A percentile compares a stretch with the other conserved stretches of the same genome.
phyloP scores from a whole-genome alignment of 2,797 vertebrate species.

The Paratrypauchen microcephalus region DNA sequence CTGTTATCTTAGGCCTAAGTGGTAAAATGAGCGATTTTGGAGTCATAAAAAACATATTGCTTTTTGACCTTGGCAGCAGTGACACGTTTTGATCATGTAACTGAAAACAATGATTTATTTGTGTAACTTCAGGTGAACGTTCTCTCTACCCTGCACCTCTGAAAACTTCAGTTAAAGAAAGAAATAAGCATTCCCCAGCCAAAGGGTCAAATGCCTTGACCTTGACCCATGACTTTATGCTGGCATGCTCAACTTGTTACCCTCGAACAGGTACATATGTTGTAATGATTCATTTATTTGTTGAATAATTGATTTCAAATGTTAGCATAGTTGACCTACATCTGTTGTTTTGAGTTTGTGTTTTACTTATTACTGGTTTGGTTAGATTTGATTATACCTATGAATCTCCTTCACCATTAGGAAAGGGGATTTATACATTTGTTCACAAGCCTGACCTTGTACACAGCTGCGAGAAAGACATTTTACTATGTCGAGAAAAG shows the following conservation, averaged over 20 bases:
- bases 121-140: slow-evolving; percentile 48
- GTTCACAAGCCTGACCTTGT: slow-evolving; percentile 85
- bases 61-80: too few species aligned
- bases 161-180: slow-evolving; percentile 43
- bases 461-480: slow-evolving; percentile 86
- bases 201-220: slow-evolving; percentile 81
- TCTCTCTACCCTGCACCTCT: slow-evolving; percentile 30
- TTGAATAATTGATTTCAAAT: background rate
- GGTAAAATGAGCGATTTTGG: too few species aligned
- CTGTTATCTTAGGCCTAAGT: too few species aligned
- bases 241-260: slow-evolving; percentile 90
- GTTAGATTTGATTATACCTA: background rate
- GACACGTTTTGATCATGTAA: too few species aligned
- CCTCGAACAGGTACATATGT: slow-evolving; percentile 81
- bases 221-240: slow-evolving; percentile 87
- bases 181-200: slow-evolving; percentile 15
- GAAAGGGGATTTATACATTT: slow-evolving; percentile 82
- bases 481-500: slow-evolving; percentile 84
- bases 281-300: background rate
- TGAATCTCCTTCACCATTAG: slow-evolving; percentile 58
- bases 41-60: too few species aligned
- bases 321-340: background rate
- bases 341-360: background rate
- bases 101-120: slow-evolving; percentile 6
- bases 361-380: background rate